phyloP scores from a whole-genome alignment of 2,113 vertebrate species.

The Callorhinus ursinus region DNA sequence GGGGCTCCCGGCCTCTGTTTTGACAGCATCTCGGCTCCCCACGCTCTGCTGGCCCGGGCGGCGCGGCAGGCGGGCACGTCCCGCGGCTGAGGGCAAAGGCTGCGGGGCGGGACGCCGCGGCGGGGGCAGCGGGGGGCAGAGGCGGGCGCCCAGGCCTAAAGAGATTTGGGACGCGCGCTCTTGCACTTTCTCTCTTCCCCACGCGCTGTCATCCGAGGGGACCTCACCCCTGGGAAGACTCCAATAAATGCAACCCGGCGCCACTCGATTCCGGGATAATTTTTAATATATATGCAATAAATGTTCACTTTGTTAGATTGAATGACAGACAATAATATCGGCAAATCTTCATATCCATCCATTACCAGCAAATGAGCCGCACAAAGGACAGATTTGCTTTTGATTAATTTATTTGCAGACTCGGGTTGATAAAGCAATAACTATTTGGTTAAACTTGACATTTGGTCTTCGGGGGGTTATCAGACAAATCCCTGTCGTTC shows the following conservation, averaged over 20 bases:
- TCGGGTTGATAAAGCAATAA: conserved; percentile 99
- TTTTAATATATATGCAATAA: conserved; percentile 99
- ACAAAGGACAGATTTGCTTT: conserved; percentile 92
- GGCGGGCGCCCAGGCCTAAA: conserved; percentile 79
- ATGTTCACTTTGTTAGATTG: conserved; percentile 99
- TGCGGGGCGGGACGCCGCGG: neutral
- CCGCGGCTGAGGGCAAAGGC: neutral
- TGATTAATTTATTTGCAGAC: conserved; percentile 99
- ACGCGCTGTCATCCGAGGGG: conserved; percentile 90
- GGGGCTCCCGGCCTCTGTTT: conserved; percentile 76
- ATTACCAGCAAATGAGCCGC: conserved; percentile 95
- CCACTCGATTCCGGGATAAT: conserved; percentile 97
- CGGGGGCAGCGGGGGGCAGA: conserved; percentile 23
- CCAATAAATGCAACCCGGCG: conserved; percentile 96
- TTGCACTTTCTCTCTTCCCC: conserved; percentile 62
- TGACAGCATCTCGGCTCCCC: conserved; percentile 86
- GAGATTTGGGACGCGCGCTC: conserved; percentile 86
- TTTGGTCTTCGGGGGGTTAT: conserved; percentile 92
- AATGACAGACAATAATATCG: conserved; percentile 99
- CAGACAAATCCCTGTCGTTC: conserved; percentile 89
- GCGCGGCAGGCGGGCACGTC: neutral
- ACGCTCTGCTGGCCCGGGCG: neutral
- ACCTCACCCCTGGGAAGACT: conserved; percentile 97
- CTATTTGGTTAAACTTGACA: conserved; percentile 93
- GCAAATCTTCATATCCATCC: conserved; percentile 97